These are phyloP conservation scores for Notospermus geniculatus DNA, from an alignment of 1,140 invertebrate species.

Conservation along the genomic window DNA sequence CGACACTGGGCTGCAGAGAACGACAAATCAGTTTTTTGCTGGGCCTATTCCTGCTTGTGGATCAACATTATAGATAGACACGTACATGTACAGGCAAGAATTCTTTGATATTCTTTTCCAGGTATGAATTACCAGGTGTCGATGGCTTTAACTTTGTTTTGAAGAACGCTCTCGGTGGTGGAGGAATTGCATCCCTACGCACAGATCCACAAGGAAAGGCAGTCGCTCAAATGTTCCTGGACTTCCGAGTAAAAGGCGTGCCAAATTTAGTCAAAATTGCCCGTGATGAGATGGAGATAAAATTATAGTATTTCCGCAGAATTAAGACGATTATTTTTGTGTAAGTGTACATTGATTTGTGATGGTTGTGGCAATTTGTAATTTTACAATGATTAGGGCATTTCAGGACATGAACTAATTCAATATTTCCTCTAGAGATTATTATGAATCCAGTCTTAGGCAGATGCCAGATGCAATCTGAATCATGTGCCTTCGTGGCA, in stretches of 20 bases:
- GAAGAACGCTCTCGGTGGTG: slow-evolving; percentile 56
- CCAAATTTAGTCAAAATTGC: slow-evolving; percentile 35
- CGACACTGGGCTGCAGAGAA: too few species aligned
- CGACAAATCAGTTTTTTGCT: not conserved
- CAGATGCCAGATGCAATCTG: too few species aligned
- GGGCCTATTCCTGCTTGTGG: not conserved
- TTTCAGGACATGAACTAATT: too few species aligned
- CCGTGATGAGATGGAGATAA: too few species aligned
- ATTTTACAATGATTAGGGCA: too few species aligned
- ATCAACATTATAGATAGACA: not conserved
- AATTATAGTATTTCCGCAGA: too few species aligned
- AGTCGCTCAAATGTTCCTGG: slow-evolving; percentile 56
- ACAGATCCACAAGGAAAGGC: slow-evolving; percentile 60
- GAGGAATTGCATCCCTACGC: slow-evolving; percentile 58
- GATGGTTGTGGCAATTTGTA: too few species aligned
- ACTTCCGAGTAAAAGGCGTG: slow-evolving; percentile 53
- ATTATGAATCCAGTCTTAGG: too few species aligned
- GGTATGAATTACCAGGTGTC: slow-evolving; percentile 58
- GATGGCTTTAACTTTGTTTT: slow-evolving; percentile 58
- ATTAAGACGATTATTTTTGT: too few species aligned
- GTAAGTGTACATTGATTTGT: too few species aligned
- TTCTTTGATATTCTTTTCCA: slow-evolving; percentile 25
- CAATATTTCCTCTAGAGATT: too few species aligned
- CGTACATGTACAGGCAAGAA: not conserved
- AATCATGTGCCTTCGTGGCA: too few species aligned